Evolutionary conservation across 2,888 invertebrate species (phyloP).

Genomic region (Ormia ochracea): DNA sequence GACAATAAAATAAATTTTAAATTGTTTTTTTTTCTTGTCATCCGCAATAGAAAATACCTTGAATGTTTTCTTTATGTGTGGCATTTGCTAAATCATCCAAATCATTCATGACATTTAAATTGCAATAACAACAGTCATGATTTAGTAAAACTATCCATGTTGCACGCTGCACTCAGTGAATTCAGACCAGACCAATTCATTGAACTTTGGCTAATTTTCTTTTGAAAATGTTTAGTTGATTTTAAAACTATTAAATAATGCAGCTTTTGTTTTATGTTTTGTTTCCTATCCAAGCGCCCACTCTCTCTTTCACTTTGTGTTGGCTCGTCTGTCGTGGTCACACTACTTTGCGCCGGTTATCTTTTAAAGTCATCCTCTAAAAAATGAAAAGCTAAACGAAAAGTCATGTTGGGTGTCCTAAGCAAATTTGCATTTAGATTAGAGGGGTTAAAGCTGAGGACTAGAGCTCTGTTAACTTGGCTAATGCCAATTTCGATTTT

Average conservation of each 20-base stretch:
- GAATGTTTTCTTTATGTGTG: constrained; percentile 18
- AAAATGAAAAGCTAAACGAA: constrained; percentile 28
- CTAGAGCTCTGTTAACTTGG: constrained; percentile 15
- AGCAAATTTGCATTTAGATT: background rate
- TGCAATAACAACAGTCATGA: constrained; percentile 13
- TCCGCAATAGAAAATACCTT: background rate
- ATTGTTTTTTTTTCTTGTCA: background rate
- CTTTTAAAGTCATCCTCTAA: constrained; percentile 19
- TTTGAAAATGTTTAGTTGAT: background rate
- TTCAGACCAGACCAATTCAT: constrained; percentile 48
- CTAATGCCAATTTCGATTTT: constrained; percentile 34
- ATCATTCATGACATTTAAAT: constrained; percentile 35
- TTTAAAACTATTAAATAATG: background rate
- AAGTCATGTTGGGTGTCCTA: constrained; percentile 42
- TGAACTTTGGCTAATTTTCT: constrained; percentile 34
- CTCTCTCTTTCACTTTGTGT: background rate
- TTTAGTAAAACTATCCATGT: constrained; percentile 9
- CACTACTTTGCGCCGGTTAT: background rate
- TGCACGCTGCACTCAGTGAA: background rate
- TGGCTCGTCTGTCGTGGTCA: background rate
- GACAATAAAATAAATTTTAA: background rate
- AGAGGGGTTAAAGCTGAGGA: background rate
- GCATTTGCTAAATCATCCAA: constrained; percentile 24
- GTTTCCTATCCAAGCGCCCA: constrained; percentile 3
- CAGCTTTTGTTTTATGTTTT: background rate